phyloP scores from a whole-genome alignment of 2,888 invertebrate genomes.

The Drosophila conformis region DNA sequence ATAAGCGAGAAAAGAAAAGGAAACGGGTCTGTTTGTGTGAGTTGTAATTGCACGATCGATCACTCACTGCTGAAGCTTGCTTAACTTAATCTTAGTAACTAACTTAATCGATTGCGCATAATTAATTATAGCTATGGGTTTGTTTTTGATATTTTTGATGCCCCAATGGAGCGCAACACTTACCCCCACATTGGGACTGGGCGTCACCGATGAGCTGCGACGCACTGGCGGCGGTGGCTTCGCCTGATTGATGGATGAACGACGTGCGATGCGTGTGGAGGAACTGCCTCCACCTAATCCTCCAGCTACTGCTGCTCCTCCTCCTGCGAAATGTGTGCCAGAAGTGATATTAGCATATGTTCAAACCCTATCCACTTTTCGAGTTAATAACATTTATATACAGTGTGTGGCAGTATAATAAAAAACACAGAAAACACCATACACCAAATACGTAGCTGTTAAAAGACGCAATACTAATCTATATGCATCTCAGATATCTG shows the following conservation, averaged over 20 bases:
- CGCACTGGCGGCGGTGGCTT: constrained; percentile 94
- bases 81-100: constrained; percentile 41
- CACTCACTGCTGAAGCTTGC: background rate
- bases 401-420: constrained; percentile 55
- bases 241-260: constrained; percentile 85
- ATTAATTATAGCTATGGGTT: constrained; percentile 6
- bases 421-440: constrained; percentile 66
- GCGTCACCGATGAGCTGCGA: constrained; percentile 89
- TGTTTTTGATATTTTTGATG: background rate
- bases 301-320: constrained; percentile 37
- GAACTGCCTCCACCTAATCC: constrained; percentile 42
- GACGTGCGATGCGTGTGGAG: constrained; percentile 84
- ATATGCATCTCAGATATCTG: constrained; percentile 3
- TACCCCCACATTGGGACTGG: constrained; percentile 84
- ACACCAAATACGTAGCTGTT: constrained; percentile 36
- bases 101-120: constrained; percentile 45
- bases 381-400: constrained; percentile 65
- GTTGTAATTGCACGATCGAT: constrained; percentile 22
- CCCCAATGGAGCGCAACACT: constrained; percentile 48
- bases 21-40: constrained; percentile 21
- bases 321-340: constrained; percentile 59
- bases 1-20: constrained; percentile 21
- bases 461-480: constrained; percentile 24
- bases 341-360: constrained; percentile 11
- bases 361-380: background rate